Evolutionary conservation across 1,140 invertebrate species (phyloP), one percentile per base, ranked within the genome.

Genomic region (Portunus trituberculatus): DNA sequence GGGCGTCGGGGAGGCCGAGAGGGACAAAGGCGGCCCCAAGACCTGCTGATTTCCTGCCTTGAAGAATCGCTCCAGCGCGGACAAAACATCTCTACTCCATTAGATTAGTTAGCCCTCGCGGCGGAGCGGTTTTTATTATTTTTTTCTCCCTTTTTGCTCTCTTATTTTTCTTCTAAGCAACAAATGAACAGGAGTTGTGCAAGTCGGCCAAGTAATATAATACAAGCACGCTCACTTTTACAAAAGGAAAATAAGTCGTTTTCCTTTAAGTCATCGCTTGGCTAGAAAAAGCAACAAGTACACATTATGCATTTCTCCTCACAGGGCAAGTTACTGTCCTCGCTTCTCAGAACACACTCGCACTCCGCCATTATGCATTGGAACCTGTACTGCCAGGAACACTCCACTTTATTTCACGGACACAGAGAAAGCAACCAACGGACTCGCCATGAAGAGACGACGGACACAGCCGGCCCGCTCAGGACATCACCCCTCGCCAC

Each of bases 171-270:
- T 76, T 25, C 20, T 8, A 7, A n/a, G 67, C 67, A 76, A 76
- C 67, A 76, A 76, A 25, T 76, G 67, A 76, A 76, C 25, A 76
- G 67, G 6, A n/a, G 67, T 76, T 76, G 67, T 76, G 67, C 20
- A 76, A 76, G 52, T 76, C 25, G 67, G 67, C n/a, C n/a, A 76
- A 76, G 67, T n/a, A 76, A 76, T 76, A 76, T 76, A 76, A 59
- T 59, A 20, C 52, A 59, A n/a, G 25, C 20, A 76, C n/a, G 20
- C 16, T 76, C 67, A n/a, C 67, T 76, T 76, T n/a, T 59, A 59
- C 52, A 76, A 76, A 76, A 76, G 16, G 67, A 76, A 76, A 76
- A 76, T 12, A n/a, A 76, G 20, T n/a, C 6, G 67, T 76, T n/a
- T n/a, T 76, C n/a, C n/a, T n/a, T 25, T 20, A 76, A 76, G 6